Evolutionary conservation across 2,113 vertebrate species (phyloP).

Genomic region (Geococcyx californianus): DNA sequence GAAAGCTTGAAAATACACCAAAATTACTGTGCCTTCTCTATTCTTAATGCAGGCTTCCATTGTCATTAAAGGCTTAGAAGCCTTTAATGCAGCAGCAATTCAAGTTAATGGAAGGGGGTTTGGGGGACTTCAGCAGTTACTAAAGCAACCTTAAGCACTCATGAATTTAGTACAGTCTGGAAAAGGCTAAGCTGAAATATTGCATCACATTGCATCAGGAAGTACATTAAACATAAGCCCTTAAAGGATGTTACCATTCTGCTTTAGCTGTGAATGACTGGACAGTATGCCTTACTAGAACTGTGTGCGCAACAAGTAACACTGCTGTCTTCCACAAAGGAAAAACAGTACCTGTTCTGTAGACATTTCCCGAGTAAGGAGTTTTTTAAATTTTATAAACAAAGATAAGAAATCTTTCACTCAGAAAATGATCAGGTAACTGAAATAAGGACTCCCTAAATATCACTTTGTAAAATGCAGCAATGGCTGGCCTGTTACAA

Average conservation of each 20-base stretch:
- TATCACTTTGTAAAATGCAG: slow-evolving; percentile 7
- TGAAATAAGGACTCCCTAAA: background rate
- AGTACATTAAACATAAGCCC: background rate
- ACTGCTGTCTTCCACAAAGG: background rate
- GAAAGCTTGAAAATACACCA: background rate
- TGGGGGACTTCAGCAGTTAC: background rate
- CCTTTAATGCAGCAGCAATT: background rate
- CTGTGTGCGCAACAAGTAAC: background rate
- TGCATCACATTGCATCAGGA: background rate
- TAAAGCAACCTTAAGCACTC: background rate
- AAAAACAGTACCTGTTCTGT: background rate
- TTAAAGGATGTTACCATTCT: background rate
- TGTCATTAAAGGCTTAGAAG: background rate
- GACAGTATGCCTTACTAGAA: background rate
- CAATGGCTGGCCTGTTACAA: background rate
- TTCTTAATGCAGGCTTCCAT: background rate
- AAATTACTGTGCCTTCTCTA: background rate
- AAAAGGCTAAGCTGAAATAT: background rate
- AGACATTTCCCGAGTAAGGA: background rate
- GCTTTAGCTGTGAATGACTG: background rate
- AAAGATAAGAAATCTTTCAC: background rate
- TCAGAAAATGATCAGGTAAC: background rate
- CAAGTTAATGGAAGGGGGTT: background rate
- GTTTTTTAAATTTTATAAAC: background rate
- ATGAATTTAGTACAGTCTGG: background rate